phyloP scores from a whole-genome alignment of 2,797 vertebrate species.

The Euphonia xanthogaster region DNA sequence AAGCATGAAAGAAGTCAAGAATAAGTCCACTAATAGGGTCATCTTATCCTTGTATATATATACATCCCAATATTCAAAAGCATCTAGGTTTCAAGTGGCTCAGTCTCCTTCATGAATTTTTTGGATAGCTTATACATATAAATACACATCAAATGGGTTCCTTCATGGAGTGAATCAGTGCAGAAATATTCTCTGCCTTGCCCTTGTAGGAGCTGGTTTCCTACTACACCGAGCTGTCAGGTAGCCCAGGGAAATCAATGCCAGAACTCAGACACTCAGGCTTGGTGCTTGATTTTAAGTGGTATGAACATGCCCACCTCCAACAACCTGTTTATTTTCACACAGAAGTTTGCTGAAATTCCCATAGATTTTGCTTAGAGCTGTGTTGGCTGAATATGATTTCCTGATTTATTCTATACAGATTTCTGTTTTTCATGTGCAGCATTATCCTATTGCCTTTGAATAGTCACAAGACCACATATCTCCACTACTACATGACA shows the following conservation, averaged over 20 bases:
- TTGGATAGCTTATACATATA: neutral
- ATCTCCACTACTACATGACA: neutral
- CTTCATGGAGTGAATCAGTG: neutral
- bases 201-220: neutral
- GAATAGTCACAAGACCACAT: neutral
- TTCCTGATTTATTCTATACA: neutral
- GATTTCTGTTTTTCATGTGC: neutral
- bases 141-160: neutral
- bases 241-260: neutral
- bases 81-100: neutral
- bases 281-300: neutral
- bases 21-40: neutral
- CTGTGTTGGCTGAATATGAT: neutral
- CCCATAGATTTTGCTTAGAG: neutral
- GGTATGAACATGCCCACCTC: neutral
- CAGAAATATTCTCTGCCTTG: neutral
- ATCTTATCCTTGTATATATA: neutral
- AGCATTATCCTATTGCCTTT: neutral
- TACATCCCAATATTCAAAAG: conserved; percentile 3
- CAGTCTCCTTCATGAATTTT: neutral
- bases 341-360: neutral
- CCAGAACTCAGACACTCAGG: neutral
- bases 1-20: conserved; percentile 29
- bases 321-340: neutral
- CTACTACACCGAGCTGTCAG: neutral